These are phyloP conservation scores for Eublepharis macularius DNA, from an alignment of 2,113 vertebrate species.

Conservation along the genomic window DNA sequence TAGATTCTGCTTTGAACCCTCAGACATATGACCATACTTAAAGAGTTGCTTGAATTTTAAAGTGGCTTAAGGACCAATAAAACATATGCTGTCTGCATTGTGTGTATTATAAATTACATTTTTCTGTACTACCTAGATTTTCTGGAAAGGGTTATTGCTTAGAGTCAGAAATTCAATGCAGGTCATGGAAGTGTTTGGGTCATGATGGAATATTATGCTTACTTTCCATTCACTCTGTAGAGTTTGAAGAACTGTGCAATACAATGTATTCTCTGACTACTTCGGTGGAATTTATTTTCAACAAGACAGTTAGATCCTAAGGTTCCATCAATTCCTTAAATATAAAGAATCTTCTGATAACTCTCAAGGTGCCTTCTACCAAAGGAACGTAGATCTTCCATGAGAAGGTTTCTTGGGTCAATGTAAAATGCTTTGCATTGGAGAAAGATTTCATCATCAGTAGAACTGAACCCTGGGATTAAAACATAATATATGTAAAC, in stretches of 20 bases:
- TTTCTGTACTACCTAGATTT: not conserved
- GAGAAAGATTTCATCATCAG: too few species aligned
- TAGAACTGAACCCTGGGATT: too few species aligned
- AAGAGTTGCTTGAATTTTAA: not conserved
- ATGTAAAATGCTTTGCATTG: too few species aligned
- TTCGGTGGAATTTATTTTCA: too few species aligned
- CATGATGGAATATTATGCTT: not conserved
- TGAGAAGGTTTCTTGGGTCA: too few species aligned
- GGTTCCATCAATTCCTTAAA: too few species aligned
- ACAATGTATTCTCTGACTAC: not conserved
- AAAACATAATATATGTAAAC: too few species aligned
- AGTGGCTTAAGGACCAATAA: not conserved
- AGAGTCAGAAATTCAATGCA: not conserved
- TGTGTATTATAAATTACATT: not conserved
- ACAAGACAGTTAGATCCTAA: too few species aligned
- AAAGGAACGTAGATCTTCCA: too few species aligned
- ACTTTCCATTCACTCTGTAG: not conserved
- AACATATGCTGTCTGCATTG: not conserved
- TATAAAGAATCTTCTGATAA: too few species aligned
- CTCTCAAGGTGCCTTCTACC: too few species aligned
- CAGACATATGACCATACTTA: not conserved
- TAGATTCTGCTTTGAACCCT: not conserved
- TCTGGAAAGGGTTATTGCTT: not conserved
- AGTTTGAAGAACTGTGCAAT: not conserved
- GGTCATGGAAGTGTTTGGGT: not conserved